A percentile compares a stretch with the other conserved stretches of the same genome.
Evolutionary conservation across 1,140 invertebrate genomes (phyloP).

Genomic region (Sminthurides bifidus): DNA sequence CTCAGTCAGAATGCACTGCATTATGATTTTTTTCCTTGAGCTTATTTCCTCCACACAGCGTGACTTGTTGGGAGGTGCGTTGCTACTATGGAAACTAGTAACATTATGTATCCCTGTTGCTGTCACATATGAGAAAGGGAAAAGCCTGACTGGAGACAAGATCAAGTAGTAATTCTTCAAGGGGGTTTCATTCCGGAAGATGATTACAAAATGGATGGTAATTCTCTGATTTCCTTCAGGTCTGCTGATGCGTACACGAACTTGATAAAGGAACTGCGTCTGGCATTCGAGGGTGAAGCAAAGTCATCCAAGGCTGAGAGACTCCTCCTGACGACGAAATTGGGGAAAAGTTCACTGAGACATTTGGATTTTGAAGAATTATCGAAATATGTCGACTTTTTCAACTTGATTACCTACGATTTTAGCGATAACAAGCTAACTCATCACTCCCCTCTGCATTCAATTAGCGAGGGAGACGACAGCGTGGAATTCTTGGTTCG

Average conservation of each 20-base stretch:
- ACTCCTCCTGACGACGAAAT: conserved; percentile 48
- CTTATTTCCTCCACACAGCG: too few species aligned
- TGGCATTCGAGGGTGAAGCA: conserved; percentile 81
- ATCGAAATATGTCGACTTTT: conserved; percentile 83
- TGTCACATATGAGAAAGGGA: too few species aligned
- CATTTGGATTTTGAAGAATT: conserved; percentile 87
- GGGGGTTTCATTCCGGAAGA: too few species aligned
- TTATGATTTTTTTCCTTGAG: too few species aligned
- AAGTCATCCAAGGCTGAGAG: conserved; percentile 63
- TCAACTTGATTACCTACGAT: conserved; percentile 91
- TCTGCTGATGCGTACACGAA: conserved; percentile 53
- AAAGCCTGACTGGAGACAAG: too few species aligned
- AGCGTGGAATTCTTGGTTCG: conserved; percentile 56
- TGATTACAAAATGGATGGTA: too few species aligned
- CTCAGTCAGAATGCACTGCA: too few species aligned
- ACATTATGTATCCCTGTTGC: too few species aligned
- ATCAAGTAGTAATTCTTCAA: too few species aligned
- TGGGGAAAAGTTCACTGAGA: conserved; percentile 14
- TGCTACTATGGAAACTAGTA: too few species aligned
- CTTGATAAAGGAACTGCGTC: conserved; percentile 65
- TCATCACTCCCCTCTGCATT: conserved; percentile 80
- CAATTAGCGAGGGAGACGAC: conserved; percentile 81
- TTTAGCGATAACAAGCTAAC: conserved; percentile 86
- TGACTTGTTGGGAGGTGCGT: too few species aligned
- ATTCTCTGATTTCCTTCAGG: too few species aligned